phyloP scores from a whole-genome alignment of 2,888 invertebrate species.

The Diploptera punctata region DNA sequence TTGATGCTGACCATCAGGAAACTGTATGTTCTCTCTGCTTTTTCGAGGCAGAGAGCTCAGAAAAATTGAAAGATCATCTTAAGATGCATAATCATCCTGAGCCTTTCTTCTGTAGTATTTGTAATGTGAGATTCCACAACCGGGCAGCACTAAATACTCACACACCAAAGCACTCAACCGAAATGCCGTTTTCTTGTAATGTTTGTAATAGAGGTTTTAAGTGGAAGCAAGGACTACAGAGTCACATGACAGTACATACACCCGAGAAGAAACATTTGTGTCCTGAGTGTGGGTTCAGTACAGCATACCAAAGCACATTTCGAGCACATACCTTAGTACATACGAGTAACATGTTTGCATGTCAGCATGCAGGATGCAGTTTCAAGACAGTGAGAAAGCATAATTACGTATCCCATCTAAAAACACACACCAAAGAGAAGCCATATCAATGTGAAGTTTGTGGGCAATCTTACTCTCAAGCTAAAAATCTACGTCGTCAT shows the following conservation, averaged over 20 bases:
- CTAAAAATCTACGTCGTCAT: constrained; percentile 59
- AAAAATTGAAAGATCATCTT: constrained; percentile 53
- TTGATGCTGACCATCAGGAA: constrained; percentile 44
- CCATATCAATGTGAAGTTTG: constrained; percentile 64
- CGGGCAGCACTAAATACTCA: constrained; percentile 59
- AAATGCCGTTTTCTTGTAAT: constrained; percentile 60
- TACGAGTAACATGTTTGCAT: constrained; percentile 59
- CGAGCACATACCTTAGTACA: constrained; percentile 61
- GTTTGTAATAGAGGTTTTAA: constrained; percentile 62
- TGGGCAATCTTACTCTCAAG: constrained; percentile 62
- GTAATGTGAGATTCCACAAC: constrained; percentile 59
- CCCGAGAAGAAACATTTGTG: constrained; percentile 61
- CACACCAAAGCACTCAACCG: constrained; percentile 61
- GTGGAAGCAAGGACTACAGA: constrained; percentile 64
- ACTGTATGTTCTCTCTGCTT: constrained; percentile 53
- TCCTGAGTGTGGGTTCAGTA: constrained; percentile 64
- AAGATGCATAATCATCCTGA: constrained; percentile 56
- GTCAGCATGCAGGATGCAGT: constrained; percentile 57
- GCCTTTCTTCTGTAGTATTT: constrained; percentile 61
- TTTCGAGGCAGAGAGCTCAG: constrained; percentile 48
- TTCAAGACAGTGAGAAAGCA: constrained; percentile 60
- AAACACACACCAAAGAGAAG: constrained; percentile 61
- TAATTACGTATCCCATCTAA: constrained; percentile 61
- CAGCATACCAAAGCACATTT: constrained; percentile 61
- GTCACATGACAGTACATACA: constrained; percentile 60